These are phyloP conservation scores for Pangasius djambal DNA, from an alignment of 2,797 vertebrate species.

Conservation along the genomic window DNA sequence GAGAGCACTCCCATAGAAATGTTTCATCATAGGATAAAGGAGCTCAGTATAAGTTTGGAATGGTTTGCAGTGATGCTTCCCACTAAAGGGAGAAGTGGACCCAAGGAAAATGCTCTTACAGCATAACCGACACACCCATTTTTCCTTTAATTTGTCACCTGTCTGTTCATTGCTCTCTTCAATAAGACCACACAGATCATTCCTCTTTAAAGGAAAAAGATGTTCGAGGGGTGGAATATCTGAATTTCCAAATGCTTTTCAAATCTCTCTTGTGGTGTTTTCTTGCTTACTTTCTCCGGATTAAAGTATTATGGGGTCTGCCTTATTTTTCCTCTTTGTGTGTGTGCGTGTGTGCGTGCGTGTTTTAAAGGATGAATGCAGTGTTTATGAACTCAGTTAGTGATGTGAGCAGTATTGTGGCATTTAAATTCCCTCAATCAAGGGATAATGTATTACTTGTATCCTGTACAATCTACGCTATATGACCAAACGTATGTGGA, in stretches of 20 bases:
- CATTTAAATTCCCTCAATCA: neutral
- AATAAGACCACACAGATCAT: neutral
- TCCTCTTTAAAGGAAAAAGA: neutral
- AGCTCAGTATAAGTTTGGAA: neutral
- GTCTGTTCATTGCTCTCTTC: neutral
- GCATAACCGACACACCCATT: neutral
- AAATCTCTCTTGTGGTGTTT: neutral
- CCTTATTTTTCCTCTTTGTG: neutral
- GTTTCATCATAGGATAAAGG: neutral
- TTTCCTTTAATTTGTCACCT: neutral
- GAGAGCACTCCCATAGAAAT: neutral
- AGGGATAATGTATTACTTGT: neutral
- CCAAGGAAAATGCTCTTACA: neutral
- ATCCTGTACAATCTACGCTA: neutral
- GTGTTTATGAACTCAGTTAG: constrained; percentile 5
- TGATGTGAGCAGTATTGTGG: neutral
- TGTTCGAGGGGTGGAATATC: neutral
- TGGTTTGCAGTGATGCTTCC: neutral
- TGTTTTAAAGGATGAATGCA: neutral
- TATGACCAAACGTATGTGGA: neutral
- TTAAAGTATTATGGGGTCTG: constrained; percentile 14
- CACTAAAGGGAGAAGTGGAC: neutral
- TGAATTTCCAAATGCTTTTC: constrained; percentile 15
- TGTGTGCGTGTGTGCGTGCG: neutral
- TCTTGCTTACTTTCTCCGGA: neutral